phyloP scores from a whole-genome alignment of 2,888 invertebrate genomes.

The Hirtodrosophila duncani region DNA sequence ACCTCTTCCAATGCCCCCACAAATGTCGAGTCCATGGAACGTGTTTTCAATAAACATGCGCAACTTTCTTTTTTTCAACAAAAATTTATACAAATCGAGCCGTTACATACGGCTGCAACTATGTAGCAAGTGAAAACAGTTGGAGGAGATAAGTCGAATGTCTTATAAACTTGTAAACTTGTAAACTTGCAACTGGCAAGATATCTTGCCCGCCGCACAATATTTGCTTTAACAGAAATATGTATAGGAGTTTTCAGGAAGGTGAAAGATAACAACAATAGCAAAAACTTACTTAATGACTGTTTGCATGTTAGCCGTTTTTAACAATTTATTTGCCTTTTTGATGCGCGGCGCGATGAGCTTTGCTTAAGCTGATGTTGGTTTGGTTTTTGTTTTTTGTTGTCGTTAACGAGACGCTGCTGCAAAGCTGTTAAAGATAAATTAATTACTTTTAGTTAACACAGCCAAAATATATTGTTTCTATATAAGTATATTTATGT shows the following conservation, averaged over 20 bases:
- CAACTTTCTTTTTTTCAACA: constrained; percentile 56
- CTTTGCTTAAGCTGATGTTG: constrained; percentile 19
- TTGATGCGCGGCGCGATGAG: constrained; percentile 21
- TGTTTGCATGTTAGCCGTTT: constrained; percentile 73
- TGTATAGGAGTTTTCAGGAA: constrained; percentile 2
- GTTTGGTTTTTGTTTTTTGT: constrained; percentile 16
- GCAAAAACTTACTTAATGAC: constrained; percentile 75
- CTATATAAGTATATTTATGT: constrained; percentile 11
- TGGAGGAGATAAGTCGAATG: neutral
- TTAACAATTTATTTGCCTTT: constrained; percentile 12
- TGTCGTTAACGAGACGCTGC: constrained; percentile 35
- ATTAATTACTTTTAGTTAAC: constrained; percentile 45
- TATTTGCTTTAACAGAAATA: too few species aligned
- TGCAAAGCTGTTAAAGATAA: constrained; percentile 51
- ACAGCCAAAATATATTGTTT: constrained; percentile 1
- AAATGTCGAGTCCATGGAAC: constrained; percentile 42
- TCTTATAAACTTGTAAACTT: too few species aligned
- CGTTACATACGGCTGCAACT: too few species aligned
- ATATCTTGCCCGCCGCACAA: too few species aligned
- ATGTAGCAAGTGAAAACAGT: constrained; percentile 20
- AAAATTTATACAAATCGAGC: constrained; percentile 11
- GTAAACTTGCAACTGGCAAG: too few species aligned
- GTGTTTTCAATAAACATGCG: constrained; percentile 63
- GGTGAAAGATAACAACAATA: neutral
- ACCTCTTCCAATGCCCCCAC: too few species aligned